phyloP scores from a whole-genome alignment of 1,140 invertebrate genomes.

The Trichonephila clavipes region DNA sequence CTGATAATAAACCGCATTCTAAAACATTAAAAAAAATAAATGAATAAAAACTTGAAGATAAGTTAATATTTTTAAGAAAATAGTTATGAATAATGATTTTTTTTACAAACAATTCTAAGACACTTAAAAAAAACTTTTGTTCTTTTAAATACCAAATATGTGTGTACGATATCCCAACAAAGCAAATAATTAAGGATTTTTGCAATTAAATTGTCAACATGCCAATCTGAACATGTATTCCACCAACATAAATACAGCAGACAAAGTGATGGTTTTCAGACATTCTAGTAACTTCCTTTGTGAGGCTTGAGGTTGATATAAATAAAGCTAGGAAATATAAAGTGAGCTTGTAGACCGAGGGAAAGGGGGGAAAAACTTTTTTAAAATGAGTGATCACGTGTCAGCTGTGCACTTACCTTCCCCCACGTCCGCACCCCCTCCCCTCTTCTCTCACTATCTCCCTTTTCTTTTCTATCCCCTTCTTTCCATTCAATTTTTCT shows the following conservation, averaged over 20 bases:
- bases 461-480: background rate
- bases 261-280: background rate
- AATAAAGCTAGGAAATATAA: background rate
- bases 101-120: too few species aligned
- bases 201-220: background rate
- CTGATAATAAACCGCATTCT: too few species aligned
- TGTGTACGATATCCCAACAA: too few species aligned
- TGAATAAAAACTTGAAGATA: too few species aligned
- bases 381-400: slow-evolving; percentile 22
- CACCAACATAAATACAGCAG: background rate
- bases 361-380: background rate
- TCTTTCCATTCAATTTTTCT: background rate
- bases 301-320: background rate
- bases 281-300: background rate
- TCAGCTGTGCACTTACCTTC: slow-evolving; percentile 2
- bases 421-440: background rate
- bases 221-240: background rate
- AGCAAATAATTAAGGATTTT: background rate
- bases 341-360: background rate
- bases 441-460: background rate
- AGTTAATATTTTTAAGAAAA: too few species aligned
- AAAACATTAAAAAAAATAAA: too few species aligned
- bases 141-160: too few species aligned
- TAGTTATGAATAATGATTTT: too few species aligned
- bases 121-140: too few species aligned